Conservation (phyloP, 2,797 vertebrate genomes). For the Cirrhinus molitorella region DNA sequence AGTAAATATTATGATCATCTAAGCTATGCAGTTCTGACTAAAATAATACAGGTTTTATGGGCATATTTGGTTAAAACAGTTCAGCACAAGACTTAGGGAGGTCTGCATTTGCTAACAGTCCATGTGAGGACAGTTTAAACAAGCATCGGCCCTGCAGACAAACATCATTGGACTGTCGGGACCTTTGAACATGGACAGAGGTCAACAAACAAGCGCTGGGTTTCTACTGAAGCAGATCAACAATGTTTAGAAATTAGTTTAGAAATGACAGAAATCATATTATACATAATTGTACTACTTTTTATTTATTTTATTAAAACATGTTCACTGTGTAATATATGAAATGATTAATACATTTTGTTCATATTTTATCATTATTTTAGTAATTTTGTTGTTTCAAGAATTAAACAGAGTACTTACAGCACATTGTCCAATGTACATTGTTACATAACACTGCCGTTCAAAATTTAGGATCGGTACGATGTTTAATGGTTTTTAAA, state of each 20-base stretch:
- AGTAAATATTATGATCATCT: neutral
- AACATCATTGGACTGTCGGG: conserved; percentile 31
- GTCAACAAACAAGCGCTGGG: neutral
- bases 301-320: too few relatives aligned
- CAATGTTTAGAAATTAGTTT: neutral
- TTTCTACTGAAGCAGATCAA: conserved; percentile 23
- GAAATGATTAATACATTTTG: too few relatives aligned
- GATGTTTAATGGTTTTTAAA: too few relatives aligned
- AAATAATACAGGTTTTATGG: neutral
- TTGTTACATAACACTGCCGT: neutral
- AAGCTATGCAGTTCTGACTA: neutral
- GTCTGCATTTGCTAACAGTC: conserved; percentile 40
- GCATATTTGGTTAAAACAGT: conserved; percentile 10
- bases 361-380: too few relatives aligned
- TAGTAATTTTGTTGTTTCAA: too few relatives aligned
- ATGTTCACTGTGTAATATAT: too few relatives aligned
- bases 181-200: conserved; percentile 28
- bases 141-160: conserved; percentile 32
- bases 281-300: too few relatives aligned
- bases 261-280: too few relatives aligned
- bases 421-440: neutral
- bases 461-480: too few relatives aligned
- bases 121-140: conserved; percentile 56
- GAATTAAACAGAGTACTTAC: too few relatives aligned
- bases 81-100: neutral